Base-by-base conservation (phyloP, 2,888 invertebrate genomes). In the Rotaria sp. region DNA sequence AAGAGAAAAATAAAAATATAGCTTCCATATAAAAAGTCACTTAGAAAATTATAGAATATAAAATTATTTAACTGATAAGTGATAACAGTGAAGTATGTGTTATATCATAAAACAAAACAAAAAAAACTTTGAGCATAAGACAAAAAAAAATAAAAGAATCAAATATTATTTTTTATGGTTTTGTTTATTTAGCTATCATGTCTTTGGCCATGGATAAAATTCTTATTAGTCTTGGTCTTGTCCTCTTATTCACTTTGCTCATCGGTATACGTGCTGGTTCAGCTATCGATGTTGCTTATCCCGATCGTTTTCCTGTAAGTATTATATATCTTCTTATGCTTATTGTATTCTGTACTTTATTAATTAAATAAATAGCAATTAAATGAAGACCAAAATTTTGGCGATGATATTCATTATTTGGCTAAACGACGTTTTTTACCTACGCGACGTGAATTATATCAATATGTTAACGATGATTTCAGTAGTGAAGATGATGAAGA, bases 341-440 rank as follows among this genome's bases (percentile, higher is more conserved):
- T 67, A 21, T 7, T 24, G 24, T 7, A n/a, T n/a, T n/a, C n/a
- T n/a, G n/a, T 24, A 4, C 2, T 52, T 4, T 52, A 52, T 24
- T 52, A 10, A 52, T 52, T 24, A 24, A 4, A 52, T 52, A 4
- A 18, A 55, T 55, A 55, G 55, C 8, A 67, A 30, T 38, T 21
- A 21, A 35, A 67, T 35, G 67, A 67, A 2, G 67, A 67, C 1
- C 67, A 35, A 21, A 67, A 67, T 35, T 18, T 21, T 67, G 18
- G 18, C 21, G 35, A 67, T 21, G 2, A 35, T 67, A 18, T 67
- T 67, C 67, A 67, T 35, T 80, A 41, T 45, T 11, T 80, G 26
- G 35, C 80, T 7, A 80, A 80, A 80, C 80, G 80, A 13, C 80
- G 80, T 8, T 80, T 80, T 45, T n/a, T 80, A 41, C 80, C 80